Conservation (phyloP, 2,113 vertebrate genomes). For the Grus americana region DNA sequence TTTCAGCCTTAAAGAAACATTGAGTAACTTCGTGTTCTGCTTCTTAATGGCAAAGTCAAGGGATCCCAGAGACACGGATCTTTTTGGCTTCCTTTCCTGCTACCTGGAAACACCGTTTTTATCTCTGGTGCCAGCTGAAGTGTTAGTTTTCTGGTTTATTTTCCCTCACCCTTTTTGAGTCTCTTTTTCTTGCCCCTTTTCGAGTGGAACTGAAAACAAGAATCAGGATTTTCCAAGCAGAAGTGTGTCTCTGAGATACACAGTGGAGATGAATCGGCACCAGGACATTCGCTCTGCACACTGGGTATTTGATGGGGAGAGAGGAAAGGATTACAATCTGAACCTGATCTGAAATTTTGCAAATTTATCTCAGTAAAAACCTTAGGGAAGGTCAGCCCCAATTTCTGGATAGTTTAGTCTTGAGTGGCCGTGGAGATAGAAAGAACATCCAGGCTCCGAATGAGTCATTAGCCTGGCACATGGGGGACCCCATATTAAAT, state of each 20-base stretch:
- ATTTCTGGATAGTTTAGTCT: neutral
- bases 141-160: slow-evolving; percentile 5
- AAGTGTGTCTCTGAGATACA: neutral
- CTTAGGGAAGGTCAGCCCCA: neutral
- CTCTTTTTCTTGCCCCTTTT: neutral
- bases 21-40: slow-evolving; percentile 5
- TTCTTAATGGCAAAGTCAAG: neutral
- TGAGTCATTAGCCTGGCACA: neutral
- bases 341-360: neutral
- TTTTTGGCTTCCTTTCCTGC: neutral
- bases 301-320: neutral
- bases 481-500: neutral
- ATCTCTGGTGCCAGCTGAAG: neutral
- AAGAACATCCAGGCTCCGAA: neutral
- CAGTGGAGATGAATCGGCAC: neutral
- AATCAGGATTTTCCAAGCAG: neutral
- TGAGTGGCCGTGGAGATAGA: neutral
- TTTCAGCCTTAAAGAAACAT: slow-evolving; percentile 48
- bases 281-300: neutral
- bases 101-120: slow-evolving; percentile 30
- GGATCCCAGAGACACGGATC: neutral
- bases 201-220: neutral
- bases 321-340: neutral
- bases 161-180: neutral
- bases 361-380: neutral